Conservation (phyloP, 2,113 vertebrate species). For the Raja brachyura region DNA sequence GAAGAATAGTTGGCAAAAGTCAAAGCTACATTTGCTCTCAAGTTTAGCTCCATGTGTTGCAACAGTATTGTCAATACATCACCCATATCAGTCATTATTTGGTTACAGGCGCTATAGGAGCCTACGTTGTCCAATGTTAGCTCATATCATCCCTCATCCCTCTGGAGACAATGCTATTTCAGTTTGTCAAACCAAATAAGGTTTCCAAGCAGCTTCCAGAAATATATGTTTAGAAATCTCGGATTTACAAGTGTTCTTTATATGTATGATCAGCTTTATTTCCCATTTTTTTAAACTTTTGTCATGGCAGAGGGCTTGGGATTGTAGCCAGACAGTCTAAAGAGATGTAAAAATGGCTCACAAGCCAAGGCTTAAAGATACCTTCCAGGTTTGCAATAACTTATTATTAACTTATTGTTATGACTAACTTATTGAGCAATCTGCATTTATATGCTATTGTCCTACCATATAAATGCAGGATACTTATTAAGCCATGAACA, state of each 20-base stretch:
- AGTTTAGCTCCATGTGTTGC: neutral
- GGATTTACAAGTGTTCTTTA: neutral
- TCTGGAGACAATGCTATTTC: neutral
- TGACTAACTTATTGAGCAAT: too few species aligned
- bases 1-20: neutral
- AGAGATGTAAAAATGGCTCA: constrained; percentile 7
- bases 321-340: neutral
- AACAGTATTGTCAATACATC: neutral
- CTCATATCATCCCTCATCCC: neutral
- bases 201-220: neutral
- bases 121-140: neutral
- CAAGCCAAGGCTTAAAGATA: neutral
- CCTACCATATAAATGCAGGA: neutral
- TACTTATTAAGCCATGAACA: neutral
- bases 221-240: neutral
- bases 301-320: neutral
- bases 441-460: neutral
- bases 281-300: neutral
- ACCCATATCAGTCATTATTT: neutral
- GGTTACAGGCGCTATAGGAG: neutral
- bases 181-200: neutral
- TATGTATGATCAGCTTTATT: neutral
- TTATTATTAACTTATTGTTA: neutral
- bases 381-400: neutral
- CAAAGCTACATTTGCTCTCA: neutral